Base-by-base conservation (phyloP, 2,888 invertebrate genomes). In the Salpingus planirostris region DNA sequence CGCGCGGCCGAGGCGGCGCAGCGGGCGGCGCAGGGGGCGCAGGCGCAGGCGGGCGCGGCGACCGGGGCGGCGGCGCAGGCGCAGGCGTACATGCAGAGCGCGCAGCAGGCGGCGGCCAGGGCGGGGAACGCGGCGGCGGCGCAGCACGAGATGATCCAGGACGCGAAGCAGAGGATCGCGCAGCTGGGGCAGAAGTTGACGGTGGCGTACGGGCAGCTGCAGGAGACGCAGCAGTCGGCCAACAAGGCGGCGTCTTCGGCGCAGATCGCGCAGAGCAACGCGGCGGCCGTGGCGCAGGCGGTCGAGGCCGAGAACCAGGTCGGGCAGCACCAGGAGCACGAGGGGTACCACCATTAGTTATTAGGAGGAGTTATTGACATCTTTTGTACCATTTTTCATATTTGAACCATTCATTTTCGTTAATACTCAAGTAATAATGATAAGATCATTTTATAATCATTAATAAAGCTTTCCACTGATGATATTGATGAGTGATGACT, bases 91-190 rank as follows among this genome's bases (percentile, higher is more conserved):
- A 73, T 74, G 0, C 78, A 80, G 33, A 77, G 79, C 49, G 77
- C 81, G 1, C 71, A 74, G 37, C 76, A 78, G 39, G 75, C 80
- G 0, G 74, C 80, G 0, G 70, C 73, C 0, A 78, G 78, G 45
- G 75, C 81, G 0, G 73, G 77, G 0, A 76, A 76, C 21, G 80
- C 81, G 53, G 60, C 78, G 1, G 80, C 80, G 0, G 77, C 80
- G 0, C 82, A 82, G 49, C 80, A 78, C 3, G 74, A 76, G 22
- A 80, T 80, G 80, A 74, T 80, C 1, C 76, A 78, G 3, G 76
- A 77, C 7, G 78, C 81, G 0, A 70, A 79, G 31, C 74, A 76
- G 42, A 60, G 78, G 11, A 63, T 78, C 10, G 70, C 73, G 39
- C 67, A 76, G 2, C 64, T 78, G n/a, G 73, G 74, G 34, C 74